A percentile compares a stretch with the other conserved stretches of the same genome.
phyloP scores from a whole-genome alignment of 2,888 invertebrate genomes.

The Agapetus fuscipes region DNA sequence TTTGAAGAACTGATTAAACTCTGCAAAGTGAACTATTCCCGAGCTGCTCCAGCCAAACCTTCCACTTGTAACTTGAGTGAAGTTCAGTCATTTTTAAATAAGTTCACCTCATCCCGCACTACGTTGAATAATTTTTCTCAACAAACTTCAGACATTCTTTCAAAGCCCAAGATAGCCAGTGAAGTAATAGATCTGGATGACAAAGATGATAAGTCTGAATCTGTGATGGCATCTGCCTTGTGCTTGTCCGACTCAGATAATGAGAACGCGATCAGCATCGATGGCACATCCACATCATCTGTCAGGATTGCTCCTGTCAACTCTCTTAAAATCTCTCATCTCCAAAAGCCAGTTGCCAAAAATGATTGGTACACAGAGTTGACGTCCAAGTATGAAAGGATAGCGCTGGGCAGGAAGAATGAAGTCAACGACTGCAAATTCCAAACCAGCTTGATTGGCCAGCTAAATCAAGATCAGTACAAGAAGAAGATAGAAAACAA shows the following conservation, averaged over 20 bases:
- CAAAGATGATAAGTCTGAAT: slow-evolving; percentile 35
- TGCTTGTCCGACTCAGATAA: slow-evolving; percentile 37
- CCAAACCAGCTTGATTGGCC: slow-evolving; percentile 40
- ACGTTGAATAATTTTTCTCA: slow-evolving; percentile 34
- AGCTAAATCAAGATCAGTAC: slow-evolving; percentile 39
- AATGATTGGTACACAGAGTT: slow-evolving; percentile 45
- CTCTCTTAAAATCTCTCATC: slow-evolving; percentile 47
- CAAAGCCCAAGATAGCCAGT: slow-evolving; percentile 28
- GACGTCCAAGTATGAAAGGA: slow-evolving; percentile 39
- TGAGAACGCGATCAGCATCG: slow-evolving; percentile 30
- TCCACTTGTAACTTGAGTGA: slow-evolving; percentile 12
- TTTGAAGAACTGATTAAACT: slow-evolving; percentile 43
- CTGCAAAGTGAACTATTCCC: slow-evolving; percentile 12
- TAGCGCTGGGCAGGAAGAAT: slow-evolving; percentile 33
- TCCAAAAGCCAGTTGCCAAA: slow-evolving; percentile 39
- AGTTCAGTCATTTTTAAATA: slow-evolving; percentile 20
- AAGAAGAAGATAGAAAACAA: slow-evolving; percentile 36
- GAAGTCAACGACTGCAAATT: slow-evolving; percentile 38
- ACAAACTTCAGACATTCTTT: slow-evolving; percentile 24
- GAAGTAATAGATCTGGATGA: slow-evolving; percentile 28
- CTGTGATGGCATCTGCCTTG: slow-evolving; percentile 38
- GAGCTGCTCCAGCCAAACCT: slow-evolving; percentile 10
- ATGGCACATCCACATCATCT: slow-evolving; percentile 35
- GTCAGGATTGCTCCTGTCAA: slow-evolving; percentile 40
- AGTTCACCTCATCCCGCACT: slow-evolving; percentile 31